These are phyloP conservation scores for Todiramphus chloris DNA, from an alignment of 2,113 vertebrate genomes.

Conservation along the genomic window DNA sequence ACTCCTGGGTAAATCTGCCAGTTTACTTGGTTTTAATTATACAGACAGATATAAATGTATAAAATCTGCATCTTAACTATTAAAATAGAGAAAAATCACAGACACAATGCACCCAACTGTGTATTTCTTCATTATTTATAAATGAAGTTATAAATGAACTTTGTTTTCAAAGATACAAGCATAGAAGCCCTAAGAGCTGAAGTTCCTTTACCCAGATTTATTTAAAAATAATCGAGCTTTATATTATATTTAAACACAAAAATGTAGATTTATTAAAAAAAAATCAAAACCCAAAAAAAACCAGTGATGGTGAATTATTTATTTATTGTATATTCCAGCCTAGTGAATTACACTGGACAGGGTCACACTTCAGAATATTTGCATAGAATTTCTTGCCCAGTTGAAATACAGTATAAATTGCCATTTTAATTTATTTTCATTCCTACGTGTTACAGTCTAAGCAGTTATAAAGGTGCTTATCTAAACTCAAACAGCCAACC, in stretches of 20 bases:
- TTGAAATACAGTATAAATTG: background rate
- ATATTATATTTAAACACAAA: background rate
- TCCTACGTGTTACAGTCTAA: rapidly evolving
- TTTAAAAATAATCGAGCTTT: background rate
- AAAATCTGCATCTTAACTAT: constrained; percentile 49
- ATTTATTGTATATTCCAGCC: background rate
- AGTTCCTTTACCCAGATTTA: background rate
- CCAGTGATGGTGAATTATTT: background rate
- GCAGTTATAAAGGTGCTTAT: background rate
- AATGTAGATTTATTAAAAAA: background rate
- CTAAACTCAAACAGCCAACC: background rate
- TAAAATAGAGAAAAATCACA: constrained; percentile 61
- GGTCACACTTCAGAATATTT: background rate
- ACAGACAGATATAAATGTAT: background rate
- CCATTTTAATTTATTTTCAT: background rate
- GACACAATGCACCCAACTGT: constrained; percentile 37
- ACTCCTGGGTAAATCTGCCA: constrained; percentile 35
- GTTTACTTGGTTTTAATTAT: constrained; percentile 64
- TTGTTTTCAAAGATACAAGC: background rate
- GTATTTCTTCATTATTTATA: constrained; percentile 49
- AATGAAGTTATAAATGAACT: background rate
- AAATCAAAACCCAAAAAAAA: background rate
- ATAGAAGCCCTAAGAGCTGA: background rate
- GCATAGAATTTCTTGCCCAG: background rate
- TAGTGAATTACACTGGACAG: background rate